Evolutionary conservation across 1,140 invertebrate genomes (phyloP).

Genomic region (Rhopalosiphum maidis): DNA sequence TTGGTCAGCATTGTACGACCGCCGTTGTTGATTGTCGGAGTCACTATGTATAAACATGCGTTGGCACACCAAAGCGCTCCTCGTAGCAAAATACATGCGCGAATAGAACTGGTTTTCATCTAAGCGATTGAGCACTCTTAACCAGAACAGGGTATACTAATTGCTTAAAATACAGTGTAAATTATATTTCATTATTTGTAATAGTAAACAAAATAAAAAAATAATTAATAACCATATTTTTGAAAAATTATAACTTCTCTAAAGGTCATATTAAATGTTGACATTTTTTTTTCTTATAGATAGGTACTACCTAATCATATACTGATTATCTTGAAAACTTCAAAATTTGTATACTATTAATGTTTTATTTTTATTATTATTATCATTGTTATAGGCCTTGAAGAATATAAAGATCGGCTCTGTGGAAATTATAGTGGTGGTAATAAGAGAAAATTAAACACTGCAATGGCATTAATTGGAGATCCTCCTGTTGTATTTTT

Average conservation of each 20-base stretch:
- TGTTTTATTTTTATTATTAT: slow-evolving; percentile 17
- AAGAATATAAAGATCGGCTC: slow-evolving; percentile 58
- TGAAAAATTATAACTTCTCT: neutral
- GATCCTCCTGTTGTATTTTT: slow-evolving; percentile 87
- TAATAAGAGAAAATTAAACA: slow-evolving; percentile 93
- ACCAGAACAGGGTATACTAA: no score
- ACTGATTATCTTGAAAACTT: neutral
- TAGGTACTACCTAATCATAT: neutral
- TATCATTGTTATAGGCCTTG: slow-evolving; percentile 58
- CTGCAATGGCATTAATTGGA: slow-evolving; percentile 91
- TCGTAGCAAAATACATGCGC: no score
- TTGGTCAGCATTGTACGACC: no score
- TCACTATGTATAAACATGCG: no score
- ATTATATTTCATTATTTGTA: neutral
- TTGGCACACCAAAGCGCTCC: no score
- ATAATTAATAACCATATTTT: neutral
- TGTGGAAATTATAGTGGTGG: slow-evolving; percentile 75
- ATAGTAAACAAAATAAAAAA: neutral
- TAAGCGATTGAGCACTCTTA: no score
- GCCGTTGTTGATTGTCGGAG: no score
- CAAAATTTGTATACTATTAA: neutral
- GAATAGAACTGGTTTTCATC: no score
- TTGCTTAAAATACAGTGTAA: no score
- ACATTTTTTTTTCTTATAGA: neutral
- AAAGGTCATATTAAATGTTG: neutral